Percentiles rank a stretch among this genome's conserved stretches.
phyloP scores from a whole-genome alignment of 2,797 vertebrate species.

The Alfaro cultratus region DNA sequence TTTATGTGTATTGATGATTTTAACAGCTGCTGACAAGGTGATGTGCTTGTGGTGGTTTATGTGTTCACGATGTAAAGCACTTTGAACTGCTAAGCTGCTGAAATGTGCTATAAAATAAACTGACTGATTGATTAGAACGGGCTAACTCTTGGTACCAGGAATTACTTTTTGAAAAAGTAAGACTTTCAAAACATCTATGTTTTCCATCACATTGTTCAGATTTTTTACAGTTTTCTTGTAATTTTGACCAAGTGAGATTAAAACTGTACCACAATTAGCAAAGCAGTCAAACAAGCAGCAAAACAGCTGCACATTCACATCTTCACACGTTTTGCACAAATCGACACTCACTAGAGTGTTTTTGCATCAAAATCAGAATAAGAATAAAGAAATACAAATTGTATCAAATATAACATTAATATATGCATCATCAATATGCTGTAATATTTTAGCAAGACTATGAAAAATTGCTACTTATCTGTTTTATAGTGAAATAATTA shows the following conservation, averaged over 20 bases:
- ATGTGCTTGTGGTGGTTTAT: no score
- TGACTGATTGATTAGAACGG: no score
- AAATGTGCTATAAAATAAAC: no score
- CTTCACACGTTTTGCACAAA: neutral
- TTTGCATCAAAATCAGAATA: neutral
- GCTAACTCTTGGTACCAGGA: no score
- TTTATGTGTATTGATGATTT: no score
- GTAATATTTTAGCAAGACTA: neutral
- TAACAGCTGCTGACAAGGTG: no score
- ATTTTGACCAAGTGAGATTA: neutral
- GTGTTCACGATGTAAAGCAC: no score
- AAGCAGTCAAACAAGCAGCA: neutral
- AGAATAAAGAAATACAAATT: neutral
- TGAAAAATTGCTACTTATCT: neutral
- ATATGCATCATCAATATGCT: neutral
- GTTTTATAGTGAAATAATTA: neutral
- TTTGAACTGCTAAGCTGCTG: no score
- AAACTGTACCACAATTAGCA: neutral
- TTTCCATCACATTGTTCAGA: no score
- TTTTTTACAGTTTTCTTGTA: neutral
- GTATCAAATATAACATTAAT: neutral
- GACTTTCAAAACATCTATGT: no score
- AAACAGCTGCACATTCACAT: neutral
- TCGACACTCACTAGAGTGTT: neutral
- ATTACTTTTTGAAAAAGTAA: no score